Evolutionary conservation across 2,888 invertebrate genomes (phyloP).

Genomic region (Chrysolina americana): DNA sequence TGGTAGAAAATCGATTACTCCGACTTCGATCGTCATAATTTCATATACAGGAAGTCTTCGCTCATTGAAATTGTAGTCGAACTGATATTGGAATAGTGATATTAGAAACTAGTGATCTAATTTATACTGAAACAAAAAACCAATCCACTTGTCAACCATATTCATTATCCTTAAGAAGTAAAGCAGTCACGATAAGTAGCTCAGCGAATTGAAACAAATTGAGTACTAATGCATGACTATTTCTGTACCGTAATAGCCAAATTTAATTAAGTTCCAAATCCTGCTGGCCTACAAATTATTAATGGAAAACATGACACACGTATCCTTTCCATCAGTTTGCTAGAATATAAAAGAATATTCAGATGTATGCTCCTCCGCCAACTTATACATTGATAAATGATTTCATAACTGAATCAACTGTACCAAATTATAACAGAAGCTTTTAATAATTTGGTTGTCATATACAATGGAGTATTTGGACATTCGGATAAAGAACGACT

Average conservation of each 20-base stretch:
- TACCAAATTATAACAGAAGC: too few species aligned
- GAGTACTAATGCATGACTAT: constrained; percentile 14
- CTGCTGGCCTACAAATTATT: constrained; percentile 34
- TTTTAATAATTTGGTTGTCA: too few species aligned
- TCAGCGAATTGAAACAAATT: constrained; percentile 18
- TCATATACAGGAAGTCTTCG: too few species aligned
- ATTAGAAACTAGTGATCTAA: constrained; percentile 1
- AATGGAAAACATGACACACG: constrained; percentile 26
- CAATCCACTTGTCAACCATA: constrained; percentile 2
- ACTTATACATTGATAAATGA: not conserved
- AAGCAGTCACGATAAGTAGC: constrained; percentile 13
- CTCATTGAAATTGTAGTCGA: too few species aligned
- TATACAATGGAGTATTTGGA: too few species aligned
- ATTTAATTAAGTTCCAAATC: constrained; percentile 35
- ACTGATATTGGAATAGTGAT: too few species aligned
- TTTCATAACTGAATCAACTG: too few species aligned
- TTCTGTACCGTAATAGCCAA: constrained; percentile 35
- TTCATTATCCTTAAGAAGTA: not conserved
- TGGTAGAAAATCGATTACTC: too few species aligned
- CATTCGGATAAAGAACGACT: too few species aligned
- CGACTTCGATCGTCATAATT: too few species aligned
- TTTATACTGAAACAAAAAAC: constrained; percentile 9
- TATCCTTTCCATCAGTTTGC: not conserved
- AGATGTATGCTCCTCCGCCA: not conserved
- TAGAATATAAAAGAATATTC: not conserved